A percentile compares a stretch with the other conserved stretches of the same genome.
These are phyloP conservation scores for Mustela nigripes DNA, from an alignment of 2,113 vertebrate species.

Conservation along the genomic window DNA sequence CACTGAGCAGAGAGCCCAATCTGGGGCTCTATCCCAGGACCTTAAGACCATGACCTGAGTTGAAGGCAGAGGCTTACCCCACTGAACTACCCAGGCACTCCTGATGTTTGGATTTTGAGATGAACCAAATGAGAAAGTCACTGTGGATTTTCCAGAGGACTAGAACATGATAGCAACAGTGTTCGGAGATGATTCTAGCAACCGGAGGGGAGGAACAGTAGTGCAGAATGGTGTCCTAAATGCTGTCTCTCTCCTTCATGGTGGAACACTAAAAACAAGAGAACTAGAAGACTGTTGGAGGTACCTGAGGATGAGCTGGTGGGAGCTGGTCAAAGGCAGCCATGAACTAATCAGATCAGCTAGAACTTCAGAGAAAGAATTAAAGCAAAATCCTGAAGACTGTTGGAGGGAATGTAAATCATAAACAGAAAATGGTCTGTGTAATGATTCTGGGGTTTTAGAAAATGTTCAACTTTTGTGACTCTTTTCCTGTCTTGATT, in stretches of 20 bases:
- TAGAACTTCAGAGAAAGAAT: not conserved
- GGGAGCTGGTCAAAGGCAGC: not conserved
- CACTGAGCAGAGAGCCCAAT: no score
- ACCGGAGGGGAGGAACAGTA: rapidly evolving
- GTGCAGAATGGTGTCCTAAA: not conserved
- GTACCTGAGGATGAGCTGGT: rapidly evolving
- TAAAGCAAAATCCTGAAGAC: not conserved
- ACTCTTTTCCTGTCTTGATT: not conserved
- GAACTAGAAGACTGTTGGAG: not conserved
- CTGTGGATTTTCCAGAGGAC: not conserved
- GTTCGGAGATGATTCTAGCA: not conserved
- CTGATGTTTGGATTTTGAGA: not conserved
- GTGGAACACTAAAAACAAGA: not conserved
- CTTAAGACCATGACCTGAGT: no score
- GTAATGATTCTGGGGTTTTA: not conserved
- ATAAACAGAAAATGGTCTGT: not conserved
- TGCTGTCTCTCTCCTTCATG: not conserved
- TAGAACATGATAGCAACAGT: not conserved
- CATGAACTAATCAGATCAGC: not conserved
- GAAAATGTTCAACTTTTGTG: not conserved
- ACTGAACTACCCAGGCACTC: no score
- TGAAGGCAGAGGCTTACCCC: no score
- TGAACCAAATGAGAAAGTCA: not conserved
- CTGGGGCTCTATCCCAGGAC: no score
- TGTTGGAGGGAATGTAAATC: not conserved